A percentile compares a stretch with the other conserved stretches of the same genome.
These are phyloP conservation scores for Diadema setosum DNA, from an alignment of 35 echinoderm and acorn worm genomes.

Conservation along the genomic window DNA sequence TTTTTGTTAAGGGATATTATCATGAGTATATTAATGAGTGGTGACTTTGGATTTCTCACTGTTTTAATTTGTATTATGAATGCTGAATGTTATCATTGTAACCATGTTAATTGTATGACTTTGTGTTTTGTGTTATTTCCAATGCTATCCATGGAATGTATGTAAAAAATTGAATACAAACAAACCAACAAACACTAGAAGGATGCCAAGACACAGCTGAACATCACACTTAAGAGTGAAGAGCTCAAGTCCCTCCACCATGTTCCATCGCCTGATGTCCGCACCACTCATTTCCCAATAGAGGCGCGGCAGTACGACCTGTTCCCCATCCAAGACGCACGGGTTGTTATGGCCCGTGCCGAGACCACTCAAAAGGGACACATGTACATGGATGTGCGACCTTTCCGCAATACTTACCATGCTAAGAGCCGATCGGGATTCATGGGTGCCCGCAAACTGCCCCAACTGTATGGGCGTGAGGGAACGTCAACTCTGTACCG, in stretches of 20 bases:
- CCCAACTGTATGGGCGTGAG: conserved; percentile 22
- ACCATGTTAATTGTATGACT: too few species aligned
- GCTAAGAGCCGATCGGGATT: conserved; percentile 24
- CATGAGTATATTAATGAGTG: too few species aligned
- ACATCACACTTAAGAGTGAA: background rate
- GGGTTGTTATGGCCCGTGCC: background rate
- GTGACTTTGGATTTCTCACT: too few species aligned
- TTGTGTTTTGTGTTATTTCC: background rate
- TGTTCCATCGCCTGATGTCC: background rate
- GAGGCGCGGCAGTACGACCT: conserved; percentile 7
- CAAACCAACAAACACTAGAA: background rate
- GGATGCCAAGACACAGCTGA: conserved; percentile 22
- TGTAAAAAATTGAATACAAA: too few species aligned
- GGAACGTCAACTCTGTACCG: conserved; percentile 11
- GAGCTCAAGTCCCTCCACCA: background rate
- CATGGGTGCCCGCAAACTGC: background rate
- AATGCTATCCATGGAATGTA: background rate
- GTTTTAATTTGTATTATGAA: too few species aligned
- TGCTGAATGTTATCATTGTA: too few species aligned
- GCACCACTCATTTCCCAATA: too few species aligned
- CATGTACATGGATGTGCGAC: conserved; percentile 20
- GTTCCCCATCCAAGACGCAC: background rate
- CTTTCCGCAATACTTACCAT: conserved; percentile 40
- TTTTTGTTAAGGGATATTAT: too few species aligned
- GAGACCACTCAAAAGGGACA: background rate